Evolutionary conservation across 1,140 invertebrate genomes (phyloP).

Genomic region (Hylyphantes graminicola): DNA sequence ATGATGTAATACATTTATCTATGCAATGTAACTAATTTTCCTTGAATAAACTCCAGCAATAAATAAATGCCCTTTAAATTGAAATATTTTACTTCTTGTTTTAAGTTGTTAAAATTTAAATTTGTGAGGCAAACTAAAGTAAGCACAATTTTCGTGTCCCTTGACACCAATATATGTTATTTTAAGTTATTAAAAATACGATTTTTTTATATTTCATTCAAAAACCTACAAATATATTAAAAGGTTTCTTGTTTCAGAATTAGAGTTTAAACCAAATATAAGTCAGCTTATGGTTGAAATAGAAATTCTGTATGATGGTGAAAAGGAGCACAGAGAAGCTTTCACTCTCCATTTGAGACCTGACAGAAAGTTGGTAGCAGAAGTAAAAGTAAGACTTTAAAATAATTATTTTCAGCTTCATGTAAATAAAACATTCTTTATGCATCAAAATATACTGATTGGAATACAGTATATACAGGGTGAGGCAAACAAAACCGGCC

Average conservation of each 20-base stretch:
- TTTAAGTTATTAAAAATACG: background rate
- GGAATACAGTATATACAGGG: too few relatives aligned
- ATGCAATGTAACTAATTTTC: too few relatives aligned
- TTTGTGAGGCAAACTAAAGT: background rate
- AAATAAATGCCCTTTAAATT: too few relatives aligned
- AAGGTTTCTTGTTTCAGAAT: conserved; percentile 62
- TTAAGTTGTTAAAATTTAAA: background rate
- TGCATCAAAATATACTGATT: too few relatives aligned
- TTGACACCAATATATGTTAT: background rate
- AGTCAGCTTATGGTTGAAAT: conserved; percentile 65
- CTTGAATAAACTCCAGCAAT: too few relatives aligned
- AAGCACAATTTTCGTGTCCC: background rate
- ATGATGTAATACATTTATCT: too few relatives aligned
- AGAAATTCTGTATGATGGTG: conserved; percentile 66
- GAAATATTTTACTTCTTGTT: background rate
- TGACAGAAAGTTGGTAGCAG: conserved; percentile 65
- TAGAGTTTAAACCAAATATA: conserved; percentile 66
- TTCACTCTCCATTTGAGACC: conserved; percentile 67
- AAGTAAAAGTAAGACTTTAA: conserved; percentile 63
- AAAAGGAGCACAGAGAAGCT: conserved; percentile 67
- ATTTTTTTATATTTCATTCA: background rate
- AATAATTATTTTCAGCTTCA: too few relatives aligned
- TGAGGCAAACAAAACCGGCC: too few relatives aligned
- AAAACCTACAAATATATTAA: background rate
- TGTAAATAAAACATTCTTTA: too few relatives aligned